Evolutionary conservation across 1,140 invertebrate genomes (phyloP), one percentile per base, ranked within the genome.

Genomic region (Bombyx mori): DNA sequence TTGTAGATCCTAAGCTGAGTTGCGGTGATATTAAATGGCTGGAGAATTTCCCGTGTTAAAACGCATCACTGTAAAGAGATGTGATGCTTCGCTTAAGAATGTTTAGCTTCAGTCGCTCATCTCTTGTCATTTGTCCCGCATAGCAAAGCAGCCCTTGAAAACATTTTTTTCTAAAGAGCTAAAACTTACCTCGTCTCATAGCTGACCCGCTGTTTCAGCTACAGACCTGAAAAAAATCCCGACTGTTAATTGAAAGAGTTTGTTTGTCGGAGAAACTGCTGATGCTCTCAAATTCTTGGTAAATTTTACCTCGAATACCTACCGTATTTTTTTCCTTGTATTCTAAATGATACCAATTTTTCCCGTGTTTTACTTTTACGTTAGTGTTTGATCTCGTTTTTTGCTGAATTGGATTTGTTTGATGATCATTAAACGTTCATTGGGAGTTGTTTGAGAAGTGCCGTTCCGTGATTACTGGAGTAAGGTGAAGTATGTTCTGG

Each of bases 121-220:
- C 48, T 43, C 35, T 51, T 48, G 9, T 62, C 8, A 52, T 58
- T 67, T 62, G 45, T 6, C 10, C 26, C 60, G 46, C 44, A 47
- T 52, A 49, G 42, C 63, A 62, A 61, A 69, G 63, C 63, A 56
- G 67, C 67, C 67, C 69, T 72, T 71, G 67, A 18, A 65, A 51
- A 68, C 58, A 61, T 18, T 45, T 69, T 66, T 73, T 69, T 68
- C 71, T 66, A 76, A 76, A 75, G 73, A 65, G 71, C 68, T 69
- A 58, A 69, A 73, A 74, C 69, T 72, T 71, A 46, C 54, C 58
- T 62, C 42, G 61, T 54, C 66, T 63, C 61, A 62, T 63, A 61
- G 65, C 69, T 67, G 66, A 70, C 68, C 68, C 58, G 58, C 66
- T 61, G 61, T 66, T 68, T 65, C 62, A 65, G 61, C 65, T 70